Evolutionary conservation across 2,888 invertebrate genomes (phyloP).

Genomic region (Coleophora flavipennella): DNA sequence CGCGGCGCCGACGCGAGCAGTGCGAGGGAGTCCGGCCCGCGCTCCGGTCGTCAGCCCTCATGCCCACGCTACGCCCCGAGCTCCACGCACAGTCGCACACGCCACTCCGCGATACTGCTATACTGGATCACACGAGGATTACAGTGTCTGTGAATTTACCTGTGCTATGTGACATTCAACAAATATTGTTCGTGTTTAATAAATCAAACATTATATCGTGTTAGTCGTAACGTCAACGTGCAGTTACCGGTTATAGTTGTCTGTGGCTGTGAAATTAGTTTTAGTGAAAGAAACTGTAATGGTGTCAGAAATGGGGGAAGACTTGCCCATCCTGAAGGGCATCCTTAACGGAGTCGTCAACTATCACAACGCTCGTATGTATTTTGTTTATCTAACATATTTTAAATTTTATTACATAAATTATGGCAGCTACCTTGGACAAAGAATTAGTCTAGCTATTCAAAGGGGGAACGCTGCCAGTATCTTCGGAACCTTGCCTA

Average conservation of each 20-base stretch:
- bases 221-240: slow-evolving; percentile 38
- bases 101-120: slow-evolving; percentile 29
- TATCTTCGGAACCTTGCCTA: too few species aligned
- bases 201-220: slow-evolving; percentile 19
- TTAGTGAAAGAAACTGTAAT: slow-evolving; percentile 56
- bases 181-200: slow-evolving; percentile 27
- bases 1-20: slow-evolving; percentile 70
- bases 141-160: slow-evolving; percentile 50
- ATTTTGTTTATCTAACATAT: slow-evolving; percentile 23
- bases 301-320: slow-evolving; percentile 84
- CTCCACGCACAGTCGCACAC: slow-evolving; percentile 35
- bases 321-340: slow-evolving; percentile 91
- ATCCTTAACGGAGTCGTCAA: slow-evolving; percentile 92
- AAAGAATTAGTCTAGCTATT: too few species aligned
- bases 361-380: slow-evolving; percentile 96
- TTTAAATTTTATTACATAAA: background rate
- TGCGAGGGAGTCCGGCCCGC: slow-evolving; percentile 73
- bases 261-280: slow-evolving; percentile 67
- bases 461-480: too few species aligned
- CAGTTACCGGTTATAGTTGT: slow-evolving; percentile 61
- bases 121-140: slow-evolving; percentile 59
- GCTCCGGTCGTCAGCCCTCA: slow-evolving; percentile 72
- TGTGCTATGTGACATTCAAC: slow-evolving; percentile 47
- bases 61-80: slow-evolving; percentile 52
- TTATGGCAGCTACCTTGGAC: background rate